phyloP scores from a whole-genome alignment of 2,113 vertebrate species.

The Malurus elegans region DNA sequence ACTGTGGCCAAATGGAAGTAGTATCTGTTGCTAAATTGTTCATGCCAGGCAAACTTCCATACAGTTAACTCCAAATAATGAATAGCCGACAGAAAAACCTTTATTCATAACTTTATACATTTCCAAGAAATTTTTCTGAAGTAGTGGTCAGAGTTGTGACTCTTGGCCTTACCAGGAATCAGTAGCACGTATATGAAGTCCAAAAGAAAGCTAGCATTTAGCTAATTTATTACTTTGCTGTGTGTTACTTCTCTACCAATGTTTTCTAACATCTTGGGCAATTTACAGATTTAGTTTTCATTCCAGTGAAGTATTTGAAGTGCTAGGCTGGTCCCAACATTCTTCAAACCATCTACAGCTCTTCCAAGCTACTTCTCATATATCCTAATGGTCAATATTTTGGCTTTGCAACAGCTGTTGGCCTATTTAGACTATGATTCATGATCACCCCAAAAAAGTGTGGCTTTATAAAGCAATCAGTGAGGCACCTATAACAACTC shows the following conservation, averaged over 20 bases:
- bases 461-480: background rate
- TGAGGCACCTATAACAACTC: background rate
- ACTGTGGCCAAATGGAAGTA: background rate
- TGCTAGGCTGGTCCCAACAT: background rate
- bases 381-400: background rate
- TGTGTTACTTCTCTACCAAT: background rate
- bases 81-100: background rate
- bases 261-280: background rate
- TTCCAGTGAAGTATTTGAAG: background rate
- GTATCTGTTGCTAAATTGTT: background rate
- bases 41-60: background rate
- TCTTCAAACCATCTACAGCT: background rate
- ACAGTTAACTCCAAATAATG: background rate
- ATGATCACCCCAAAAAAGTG: background rate
- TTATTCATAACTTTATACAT: background rate
- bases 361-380: conserved; percentile 20
- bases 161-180: background rate
- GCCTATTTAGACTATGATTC: background rate
- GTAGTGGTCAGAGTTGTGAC: background rate
- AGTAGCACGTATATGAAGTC: background rate
- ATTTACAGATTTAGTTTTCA: conserved; percentile 34
- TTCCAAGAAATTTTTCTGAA: background rate
- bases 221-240: background rate
- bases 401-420: background rate
- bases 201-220: background rate